Conservation (phyloP, 2,888 invertebrate species). For the Tachina lurida region DNA sequence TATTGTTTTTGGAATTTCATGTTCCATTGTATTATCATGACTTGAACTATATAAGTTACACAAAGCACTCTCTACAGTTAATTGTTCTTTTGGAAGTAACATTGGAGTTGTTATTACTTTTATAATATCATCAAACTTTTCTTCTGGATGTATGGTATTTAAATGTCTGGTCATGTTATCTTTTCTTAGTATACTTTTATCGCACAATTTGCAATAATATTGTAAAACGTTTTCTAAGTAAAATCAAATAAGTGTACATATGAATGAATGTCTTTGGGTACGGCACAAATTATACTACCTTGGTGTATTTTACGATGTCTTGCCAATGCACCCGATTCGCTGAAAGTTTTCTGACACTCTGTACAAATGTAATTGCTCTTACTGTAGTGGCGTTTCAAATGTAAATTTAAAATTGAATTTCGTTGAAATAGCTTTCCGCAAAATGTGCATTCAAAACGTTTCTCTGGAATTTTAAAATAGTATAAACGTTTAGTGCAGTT, state of each 20-base stretch:
- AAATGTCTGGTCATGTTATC: slow-evolving; percentile 91
- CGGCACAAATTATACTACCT: slow-evolving; percentile 82
- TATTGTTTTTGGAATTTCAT: not conserved
- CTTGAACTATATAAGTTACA: not conserved
- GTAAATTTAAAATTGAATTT: slow-evolving; percentile 85
- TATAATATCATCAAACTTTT: slow-evolving; percentile 74
- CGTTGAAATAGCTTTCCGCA: slow-evolving; percentile 86
- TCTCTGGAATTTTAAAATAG: slow-evolving; percentile 73
- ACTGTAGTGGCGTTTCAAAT: slow-evolving; percentile 84
- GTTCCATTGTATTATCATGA: not conserved
- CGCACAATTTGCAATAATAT: slow-evolving; percentile 88
- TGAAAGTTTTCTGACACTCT: slow-evolving; percentile 87
- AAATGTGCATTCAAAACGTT: slow-evolving; percentile 85
- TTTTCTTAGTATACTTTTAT: slow-evolving; percentile 88
- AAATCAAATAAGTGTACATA: not conserved
- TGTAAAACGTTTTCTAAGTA: slow-evolving; percentile 85
- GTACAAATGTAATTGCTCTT: slow-evolving; percentile 86
- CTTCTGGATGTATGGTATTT: slow-evolving; percentile 88
- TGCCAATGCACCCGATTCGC: slow-evolving; percentile 87
- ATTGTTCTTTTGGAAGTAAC: not conserved
- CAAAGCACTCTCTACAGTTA: not conserved
- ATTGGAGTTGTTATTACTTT: slow-evolving; percentile 66
- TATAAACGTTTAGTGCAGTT: not conserved
- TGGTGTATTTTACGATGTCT: slow-evolving; percentile 88
- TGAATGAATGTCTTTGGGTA: not conserved